These are phyloP conservation scores for Sebastes vulpes DNA, from an alignment of 2,797 vertebrate genomes.

Conservation along the genomic window DNA sequence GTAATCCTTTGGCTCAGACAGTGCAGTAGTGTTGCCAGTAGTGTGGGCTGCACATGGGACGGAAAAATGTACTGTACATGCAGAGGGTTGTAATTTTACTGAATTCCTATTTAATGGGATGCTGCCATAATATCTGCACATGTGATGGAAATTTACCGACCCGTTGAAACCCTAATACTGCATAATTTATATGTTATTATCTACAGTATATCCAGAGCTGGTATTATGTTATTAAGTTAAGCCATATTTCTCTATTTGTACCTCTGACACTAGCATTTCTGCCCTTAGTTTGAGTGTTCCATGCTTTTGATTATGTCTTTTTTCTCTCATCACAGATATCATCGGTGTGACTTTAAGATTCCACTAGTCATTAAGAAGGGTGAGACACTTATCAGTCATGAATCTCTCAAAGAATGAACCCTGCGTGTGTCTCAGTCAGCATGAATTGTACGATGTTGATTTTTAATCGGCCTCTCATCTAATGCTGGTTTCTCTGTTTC, in stretches of 20 bases:
- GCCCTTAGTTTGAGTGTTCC: background rate
- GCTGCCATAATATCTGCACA: background rate
- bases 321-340: constrained; percentile 88
- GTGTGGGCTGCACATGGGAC: background rate
- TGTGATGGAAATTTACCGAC: background rate
- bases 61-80: background rate
- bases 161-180: background rate
- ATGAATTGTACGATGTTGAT: background rate
- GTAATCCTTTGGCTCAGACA: no score
- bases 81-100: background rate
- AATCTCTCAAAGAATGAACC: background rate
- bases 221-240: background rate
- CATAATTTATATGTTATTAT: background rate
- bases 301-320: background rate
- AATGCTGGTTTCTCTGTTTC: background rate
- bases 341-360: constrained; percentile 99
- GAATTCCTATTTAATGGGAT: background rate
- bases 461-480: background rate
- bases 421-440: background rate
- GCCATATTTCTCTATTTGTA: background rate
- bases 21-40: no score
- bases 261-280: background rate
- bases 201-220: background rate
- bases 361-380: constrained; percentile 95
- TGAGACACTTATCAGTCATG: constrained; percentile 66